Evolutionary conservation across 2,113 vertebrate genomes (phyloP).

Genomic region (Ammodytes dubius): DNA sequence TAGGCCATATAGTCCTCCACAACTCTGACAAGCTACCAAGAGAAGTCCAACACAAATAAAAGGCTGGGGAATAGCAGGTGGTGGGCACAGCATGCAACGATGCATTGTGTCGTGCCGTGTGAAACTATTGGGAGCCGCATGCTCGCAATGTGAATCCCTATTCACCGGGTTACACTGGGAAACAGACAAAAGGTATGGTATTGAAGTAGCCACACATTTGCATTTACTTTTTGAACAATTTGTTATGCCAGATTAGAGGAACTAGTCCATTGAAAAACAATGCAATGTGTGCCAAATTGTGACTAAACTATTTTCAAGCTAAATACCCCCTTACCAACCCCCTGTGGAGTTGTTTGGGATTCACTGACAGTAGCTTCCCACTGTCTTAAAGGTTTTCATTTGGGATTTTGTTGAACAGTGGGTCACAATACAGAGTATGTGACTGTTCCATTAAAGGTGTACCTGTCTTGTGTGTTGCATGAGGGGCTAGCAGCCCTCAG

Average conservation of each 20-base stretch:
- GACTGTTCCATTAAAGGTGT: neutral
- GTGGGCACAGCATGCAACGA: conserved; percentile 40
- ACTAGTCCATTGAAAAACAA: neutral
- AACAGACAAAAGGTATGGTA: neutral
- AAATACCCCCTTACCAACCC: neutral
- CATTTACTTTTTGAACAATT: neutral
- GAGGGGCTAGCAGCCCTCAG: conserved; percentile 77
- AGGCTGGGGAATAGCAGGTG: conserved; percentile 28
- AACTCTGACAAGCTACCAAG: conserved; percentile 12
- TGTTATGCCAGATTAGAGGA: neutral
- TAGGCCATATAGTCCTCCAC: conserved; percentile 23
- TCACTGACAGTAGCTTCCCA: neutral
- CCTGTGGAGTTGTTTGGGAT: neutral
- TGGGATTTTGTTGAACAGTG: neutral
- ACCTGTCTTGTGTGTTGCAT: conserved; percentile 84
- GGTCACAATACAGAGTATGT: neutral
- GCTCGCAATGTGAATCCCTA: neutral
- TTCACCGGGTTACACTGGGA: conserved; percentile 1
- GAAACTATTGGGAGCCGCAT: neutral
- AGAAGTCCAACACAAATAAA: conserved; percentile 3
- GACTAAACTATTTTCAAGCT: neutral
- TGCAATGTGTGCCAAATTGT: neutral
- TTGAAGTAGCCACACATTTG: neutral
- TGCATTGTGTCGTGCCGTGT: conserved; percentile 8
- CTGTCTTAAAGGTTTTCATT: neutral